A percentile compares a stretch with the other conserved stretches of the same genome.
phyloP scores from a whole-genome alignment of 2,113 vertebrate species.

The Melospiza georgiana region DNA sequence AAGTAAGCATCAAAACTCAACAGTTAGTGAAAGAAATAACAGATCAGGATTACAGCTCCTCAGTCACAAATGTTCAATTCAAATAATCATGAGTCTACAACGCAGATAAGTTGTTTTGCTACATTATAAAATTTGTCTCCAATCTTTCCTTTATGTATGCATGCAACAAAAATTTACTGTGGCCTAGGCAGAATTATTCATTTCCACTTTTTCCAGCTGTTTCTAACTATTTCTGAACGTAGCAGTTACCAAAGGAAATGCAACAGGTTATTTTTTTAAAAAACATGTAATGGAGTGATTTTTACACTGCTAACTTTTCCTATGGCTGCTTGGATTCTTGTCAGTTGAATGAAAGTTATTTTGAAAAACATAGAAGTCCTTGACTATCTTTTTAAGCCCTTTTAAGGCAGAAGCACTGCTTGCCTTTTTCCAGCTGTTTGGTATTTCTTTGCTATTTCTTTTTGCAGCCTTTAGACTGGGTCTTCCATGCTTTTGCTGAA shows the following conservation, averaged over 20 bases:
- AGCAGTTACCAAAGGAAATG: slow-evolving; percentile 48
- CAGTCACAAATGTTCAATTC: slow-evolving; percentile 20
- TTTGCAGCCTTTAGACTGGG: background rate
- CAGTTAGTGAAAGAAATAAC: background rate
- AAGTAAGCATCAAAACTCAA: background rate
- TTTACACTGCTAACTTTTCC: slow-evolving; percentile 47
- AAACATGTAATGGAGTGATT: background rate
- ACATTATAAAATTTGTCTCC: slow-evolving; percentile 7
- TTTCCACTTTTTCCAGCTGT: slow-evolving; percentile 52
- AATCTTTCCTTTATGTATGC: slow-evolving; percentile 20
- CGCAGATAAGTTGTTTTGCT: slow-evolving; percentile 50
- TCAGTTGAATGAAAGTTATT: background rate
- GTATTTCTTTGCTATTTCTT: background rate
- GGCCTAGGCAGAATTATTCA: slow-evolving; percentile 54
- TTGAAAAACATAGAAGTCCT: background rate
- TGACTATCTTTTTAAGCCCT: background rate
- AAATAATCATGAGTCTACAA: slow-evolving; percentile 38
- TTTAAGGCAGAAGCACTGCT: background rate
- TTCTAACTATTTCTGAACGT: slow-evolving; percentile 44
- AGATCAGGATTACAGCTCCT: background rate
- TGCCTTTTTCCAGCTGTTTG: background rate
- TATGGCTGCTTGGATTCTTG: slow-evolving; percentile 3
- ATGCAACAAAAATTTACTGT: slow-evolving; percentile 42
- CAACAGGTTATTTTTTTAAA: background rate
- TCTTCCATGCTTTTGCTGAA: background rate